Evolutionary conservation across 1,140 invertebrate genomes (phyloP).

Genomic region (Anastrepha ludens): DNA sequence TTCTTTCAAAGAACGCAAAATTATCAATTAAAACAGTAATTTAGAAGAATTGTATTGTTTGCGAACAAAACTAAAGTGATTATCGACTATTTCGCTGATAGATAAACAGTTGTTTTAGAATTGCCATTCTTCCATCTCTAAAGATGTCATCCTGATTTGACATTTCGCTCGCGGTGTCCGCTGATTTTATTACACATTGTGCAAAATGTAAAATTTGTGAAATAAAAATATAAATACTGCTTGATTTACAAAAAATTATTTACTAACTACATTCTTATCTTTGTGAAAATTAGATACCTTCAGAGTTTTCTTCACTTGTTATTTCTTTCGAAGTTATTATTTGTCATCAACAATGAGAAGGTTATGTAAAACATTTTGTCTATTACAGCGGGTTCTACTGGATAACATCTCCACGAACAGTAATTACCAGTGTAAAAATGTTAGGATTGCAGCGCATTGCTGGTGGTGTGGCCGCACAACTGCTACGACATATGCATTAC

Average conservation of each 20-base stretch:
- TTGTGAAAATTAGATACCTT: neutral
- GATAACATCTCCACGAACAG: neutral
- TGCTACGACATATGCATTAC: slow-evolving; percentile 64
- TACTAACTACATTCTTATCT: neutral
- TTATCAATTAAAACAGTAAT: no score
- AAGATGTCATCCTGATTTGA: neutral
- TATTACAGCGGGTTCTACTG: slow-evolving; percentile 54
- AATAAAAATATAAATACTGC: slow-evolving; percentile 17
- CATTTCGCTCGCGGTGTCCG: slow-evolving; percentile 17
- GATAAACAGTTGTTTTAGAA: no score
- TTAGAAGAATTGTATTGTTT: no score
- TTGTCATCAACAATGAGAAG: slow-evolving; percentile 61
- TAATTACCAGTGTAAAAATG: slow-evolving; percentile 64
- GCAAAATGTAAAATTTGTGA: slow-evolving; percentile 44
- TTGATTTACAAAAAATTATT: neutral
- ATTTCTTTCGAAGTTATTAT: neutral
- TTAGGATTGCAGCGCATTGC: slow-evolving; percentile 69
- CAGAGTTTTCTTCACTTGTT: neutral
- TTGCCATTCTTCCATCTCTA: neutral
- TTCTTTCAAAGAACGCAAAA: no score
- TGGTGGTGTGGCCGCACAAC: slow-evolving; percentile 63
- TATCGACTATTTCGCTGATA: no score
- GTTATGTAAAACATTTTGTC: slow-evolving; percentile 72
- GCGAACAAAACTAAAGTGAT: no score
- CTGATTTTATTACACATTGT: slow-evolving; percentile 19